Evolutionary conservation across 1,140 invertebrate species (phyloP), one percentile per base, ranked within the genome.

Genomic region (Pachyrhynchus sulphureomaculatus): DNA sequence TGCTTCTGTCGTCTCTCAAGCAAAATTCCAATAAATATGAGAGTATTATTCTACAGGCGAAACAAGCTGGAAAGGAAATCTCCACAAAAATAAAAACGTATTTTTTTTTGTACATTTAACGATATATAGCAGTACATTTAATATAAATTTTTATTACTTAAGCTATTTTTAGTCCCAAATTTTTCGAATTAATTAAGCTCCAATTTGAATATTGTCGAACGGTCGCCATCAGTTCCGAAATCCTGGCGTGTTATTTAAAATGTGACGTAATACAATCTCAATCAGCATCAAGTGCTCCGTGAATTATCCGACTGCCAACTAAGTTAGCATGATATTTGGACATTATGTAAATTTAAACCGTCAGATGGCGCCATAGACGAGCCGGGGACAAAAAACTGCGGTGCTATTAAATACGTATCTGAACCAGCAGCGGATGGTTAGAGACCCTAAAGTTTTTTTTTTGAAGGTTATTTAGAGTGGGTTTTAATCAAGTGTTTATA

Each of bases 251-350:
- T 64, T 64, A 68, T 68, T 68, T 66, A 66, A n/a, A 60, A 66
- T 66, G 54, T 61, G 62, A 66, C 56, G 60, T 64, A 66, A 68
- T 68, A 64, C 60, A 68, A 66, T 68, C 64, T 68, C 64, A 68
- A 68, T 68, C 66, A 68, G 56, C 63, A 62, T 68, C 64, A 65
- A 68, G 64, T 65, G 63, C 64, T 47, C 45, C 63, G 62, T 66
- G 63, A 54, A 68, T 68, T 63, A 68, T 68, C 65, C 59, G 47
- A 21, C 49, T 33, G 23, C 26, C 48, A 61, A 62, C 64, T 66
- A 66, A 68, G 54, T 65, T 66, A 60, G 65, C 68, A 69, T 62
- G 59, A 58, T 63, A 67, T 67, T 69, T 65, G 62, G 63, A 69
- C 56, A 69, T 69, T 69, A 69, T 69, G 68, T 53, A 69, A 69